Base-by-base conservation (phyloP, 1,140 invertebrate species). In the Odontomachus brunneus region DNA sequence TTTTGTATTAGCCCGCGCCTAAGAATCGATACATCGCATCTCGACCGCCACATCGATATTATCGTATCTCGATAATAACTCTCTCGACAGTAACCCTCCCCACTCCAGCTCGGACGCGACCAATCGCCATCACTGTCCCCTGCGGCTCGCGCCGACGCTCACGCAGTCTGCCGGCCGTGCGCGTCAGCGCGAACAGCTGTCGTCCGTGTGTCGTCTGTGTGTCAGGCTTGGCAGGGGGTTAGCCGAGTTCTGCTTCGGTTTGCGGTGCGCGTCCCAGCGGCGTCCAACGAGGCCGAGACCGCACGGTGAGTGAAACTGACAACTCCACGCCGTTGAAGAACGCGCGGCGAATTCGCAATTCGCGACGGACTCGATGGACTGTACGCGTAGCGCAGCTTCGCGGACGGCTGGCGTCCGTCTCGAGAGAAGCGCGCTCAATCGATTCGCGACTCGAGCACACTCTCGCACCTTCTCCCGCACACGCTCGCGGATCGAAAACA, bases 221-320 rank as follows among this genome's bases (percentile, higher is more conserved):
- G 89, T 92, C 91, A 92, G 90, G 84, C 84, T 85, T 84, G 85
- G 86, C 74, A 87, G 86, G 88, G 89, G 89, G 85, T 78, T 88
- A 84, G 57, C 38, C 44, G 7, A 44, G 53, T 69, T 26, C 72
- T 26, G 59, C 62, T 80, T 22, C 57, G 44, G 72, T 81, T 81
- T 57, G 53, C 29, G 33, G 22, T 48, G 24, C n/a, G 7, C 29
- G 29, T 48, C 12, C 22, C 2, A 24, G 1, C 33, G 38, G 38
- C 24, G 29, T 57, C 11, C 51, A 22, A 24, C 75, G 17, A 33
- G 19, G n/a, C 24, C 29, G 14, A 12, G 7, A 17, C 14, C 26
- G n/a, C n/a, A 15, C 65, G 75, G 88, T 88, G 66, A 88, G 87
- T 83, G 22, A 59, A 78, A 48, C 38, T 24, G 33, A 76, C 29